Percentiles rank a stretch among this genome's conserved stretches.
Evolutionary conservation across 2,113 vertebrate species (phyloP).

Genomic region (Limnothrissa miodon): DNA sequence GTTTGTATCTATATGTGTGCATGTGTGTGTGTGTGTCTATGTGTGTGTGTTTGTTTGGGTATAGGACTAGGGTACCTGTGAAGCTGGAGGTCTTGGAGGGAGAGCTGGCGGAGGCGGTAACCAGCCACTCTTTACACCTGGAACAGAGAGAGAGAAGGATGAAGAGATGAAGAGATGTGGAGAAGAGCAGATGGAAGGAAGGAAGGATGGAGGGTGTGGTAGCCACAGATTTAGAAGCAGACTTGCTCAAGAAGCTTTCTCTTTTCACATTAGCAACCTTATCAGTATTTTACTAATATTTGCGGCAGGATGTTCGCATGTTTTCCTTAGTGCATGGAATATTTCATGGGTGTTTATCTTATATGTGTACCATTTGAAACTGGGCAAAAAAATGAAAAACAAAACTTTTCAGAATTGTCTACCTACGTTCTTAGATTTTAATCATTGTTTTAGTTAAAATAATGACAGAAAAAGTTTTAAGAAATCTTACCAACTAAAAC

Average conservation of each 20-base stretch:
- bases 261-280: neutral
- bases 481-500: neutral
- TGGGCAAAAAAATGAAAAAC: neutral
- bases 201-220: neutral
- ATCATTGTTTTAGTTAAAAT: constrained; percentile 1
- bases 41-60: neutral
- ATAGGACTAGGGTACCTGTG: constrained; percentile 77
- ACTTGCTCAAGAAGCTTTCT: neutral
- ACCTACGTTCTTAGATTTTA: neutral
- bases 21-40: neutral
- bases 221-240: neutral
- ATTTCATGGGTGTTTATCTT: neutral
- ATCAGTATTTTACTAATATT: neutral
- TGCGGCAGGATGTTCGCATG: neutral
- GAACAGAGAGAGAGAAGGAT: constrained; percentile 41
- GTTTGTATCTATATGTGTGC: no score
- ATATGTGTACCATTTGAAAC: neutral
- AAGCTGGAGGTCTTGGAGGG: constrained; percentile 81
- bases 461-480: neutral
- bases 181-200: neutral
- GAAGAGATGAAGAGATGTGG: neutral
- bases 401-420: neutral
- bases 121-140: constrained; percentile 78
- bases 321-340: neutral
- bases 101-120: constrained; percentile 84